Percentiles rank a stretch among this genome's conserved stretches.
Conservation (phyloP, 2,888 invertebrate species). For the Acleris literana region DNA sequence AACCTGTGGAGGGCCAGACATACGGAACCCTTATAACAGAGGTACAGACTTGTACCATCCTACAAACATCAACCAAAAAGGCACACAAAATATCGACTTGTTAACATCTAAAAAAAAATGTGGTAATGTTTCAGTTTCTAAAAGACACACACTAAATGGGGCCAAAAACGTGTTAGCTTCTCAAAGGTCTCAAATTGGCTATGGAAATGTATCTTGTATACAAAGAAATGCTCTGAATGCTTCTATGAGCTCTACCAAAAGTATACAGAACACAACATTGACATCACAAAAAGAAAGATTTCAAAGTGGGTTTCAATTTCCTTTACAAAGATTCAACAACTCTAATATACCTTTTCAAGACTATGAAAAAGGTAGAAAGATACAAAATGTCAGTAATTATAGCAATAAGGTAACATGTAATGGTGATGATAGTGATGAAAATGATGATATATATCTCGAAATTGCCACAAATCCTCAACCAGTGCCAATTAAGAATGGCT, state of each 20-base stretch:
- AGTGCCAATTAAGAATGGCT: slow-evolving; percentile 9
- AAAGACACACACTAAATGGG: slow-evolving; percentile 6
- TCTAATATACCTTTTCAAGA: slow-evolving; percentile 47
- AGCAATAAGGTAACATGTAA: slow-evolving; percentile 21
- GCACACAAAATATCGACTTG: slow-evolving; percentile 37
- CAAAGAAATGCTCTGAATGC: slow-evolving; percentile 25
- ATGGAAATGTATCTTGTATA: slow-evolving; percentile 4
- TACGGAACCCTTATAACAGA: slow-evolving; percentile 50
- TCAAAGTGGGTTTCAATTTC: slow-evolving; percentile 56
- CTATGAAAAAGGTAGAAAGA: slow-evolving; percentile 37
- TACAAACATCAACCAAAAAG: neutral
- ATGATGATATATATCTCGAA: slow-evolving; percentile 57
- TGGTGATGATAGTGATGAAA: slow-evolving; percentile 35
- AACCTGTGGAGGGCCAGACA: slow-evolving; percentile 52
- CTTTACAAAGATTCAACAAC: slow-evolving; percentile 65
- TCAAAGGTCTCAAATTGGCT: slow-evolving; percentile 6
- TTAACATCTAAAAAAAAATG: slow-evolving; percentile 40
- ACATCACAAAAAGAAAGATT: slow-evolving; percentile 59
- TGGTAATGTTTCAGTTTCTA: slow-evolving; percentile 5
- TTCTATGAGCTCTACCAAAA: slow-evolving; percentile 33
- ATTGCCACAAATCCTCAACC: slow-evolving; percentile 32
- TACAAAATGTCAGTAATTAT: slow-evolving; percentile 9
- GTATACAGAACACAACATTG: slow-evolving; percentile 38
- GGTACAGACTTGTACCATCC: neutral
- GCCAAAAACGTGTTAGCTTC: slow-evolving; percentile 8